These are phyloP conservation scores for Dendronephthya gigantea DNA, from an alignment of 64 coral and sea anemone genomes.

Conservation along the genomic window DNA sequence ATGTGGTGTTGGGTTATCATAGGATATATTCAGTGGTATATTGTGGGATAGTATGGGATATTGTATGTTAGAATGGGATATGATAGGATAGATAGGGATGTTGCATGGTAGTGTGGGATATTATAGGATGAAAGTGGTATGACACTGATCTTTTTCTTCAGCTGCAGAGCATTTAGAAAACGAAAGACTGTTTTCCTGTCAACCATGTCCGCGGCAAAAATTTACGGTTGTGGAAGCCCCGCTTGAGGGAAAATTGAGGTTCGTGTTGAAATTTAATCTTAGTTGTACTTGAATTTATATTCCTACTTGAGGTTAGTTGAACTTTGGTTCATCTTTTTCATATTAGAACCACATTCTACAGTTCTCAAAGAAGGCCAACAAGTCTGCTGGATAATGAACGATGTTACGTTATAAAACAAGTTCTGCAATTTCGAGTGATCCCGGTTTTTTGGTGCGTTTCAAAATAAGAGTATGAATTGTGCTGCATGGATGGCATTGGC, in stretches of 20 bases:
- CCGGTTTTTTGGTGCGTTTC: slow-evolving; percentile 40
- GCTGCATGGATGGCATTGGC: too few relatives aligned
- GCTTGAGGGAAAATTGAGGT: slow-evolving; percentile 65
- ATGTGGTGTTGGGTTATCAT: too few relatives aligned
- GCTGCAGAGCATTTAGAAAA: too few relatives aligned
- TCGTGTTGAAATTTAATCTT: too few relatives aligned
- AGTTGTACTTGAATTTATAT: not conserved
- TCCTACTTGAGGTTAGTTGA: not conserved
- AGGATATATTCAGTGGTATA: too few relatives aligned
- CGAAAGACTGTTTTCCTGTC: slow-evolving; percentile 27
- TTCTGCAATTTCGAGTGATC: slow-evolving; percentile 62
- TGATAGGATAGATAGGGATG: too few relatives aligned
- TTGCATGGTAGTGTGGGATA: too few relatives aligned
- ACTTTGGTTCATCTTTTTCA: not conserved
- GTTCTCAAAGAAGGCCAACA: slow-evolving; percentile 47
- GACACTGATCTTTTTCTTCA: too few relatives aligned
- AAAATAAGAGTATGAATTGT: too few relatives aligned
- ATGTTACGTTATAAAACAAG: slow-evolving; percentile 51
- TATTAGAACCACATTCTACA: slow-evolving; percentile 51
- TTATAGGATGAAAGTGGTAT: too few relatives aligned
- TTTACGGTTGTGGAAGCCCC: slow-evolving; percentile 78
- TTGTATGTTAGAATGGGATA: too few relatives aligned
- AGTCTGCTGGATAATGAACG: slow-evolving; percentile 85
- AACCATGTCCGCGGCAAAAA: slow-evolving; percentile 53
- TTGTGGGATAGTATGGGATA: too few relatives aligned